Base-by-base conservation (phyloP, 2,888 invertebrate species). In the Ophion ellenae region DNA sequence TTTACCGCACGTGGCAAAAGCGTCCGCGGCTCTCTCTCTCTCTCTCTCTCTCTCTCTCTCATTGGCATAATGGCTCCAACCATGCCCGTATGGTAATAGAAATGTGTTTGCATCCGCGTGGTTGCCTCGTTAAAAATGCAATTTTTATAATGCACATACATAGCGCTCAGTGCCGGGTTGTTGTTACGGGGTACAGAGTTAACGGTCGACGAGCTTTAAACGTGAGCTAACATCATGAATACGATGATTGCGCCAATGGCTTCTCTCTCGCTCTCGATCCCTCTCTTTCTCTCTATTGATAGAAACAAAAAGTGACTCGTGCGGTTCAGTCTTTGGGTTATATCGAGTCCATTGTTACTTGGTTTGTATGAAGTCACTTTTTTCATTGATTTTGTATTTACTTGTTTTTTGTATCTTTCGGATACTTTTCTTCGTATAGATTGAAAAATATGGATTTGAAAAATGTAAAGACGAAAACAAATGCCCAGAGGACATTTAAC, bases 91-190 rank as follows among this genome's bases (percentile, higher is more conserved):
- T 73, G 76, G 59, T 83, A 83, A 86, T 83, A 69, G 83, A 83
- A 83, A 86, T 77, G 76, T 83, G 78, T 69, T 74, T 78, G 64
- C 81, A 57, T 67, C 36, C 63, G 28, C 24, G 79, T 28, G 79
- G 85, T 83, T 74, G 63, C 59, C 45, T 78, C 47, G 74, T 81
- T 78, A 79, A 80, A 86, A 80, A 76, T 78, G 70, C 74, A 74
- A 77, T 81, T 81, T 83, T 83, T 83, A 64, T 78, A 83, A 83
- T 80, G 69, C 73, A 66, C 77, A 66, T 69, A 20, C 69, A 71
- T 81, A 77, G 74, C 14, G 14, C 47, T 67, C 17, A 64, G 59
- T 24, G 61, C 9, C 75, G 17, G 73, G 69, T 76, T 75, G 73
- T 66, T 82, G 71, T 81, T 74, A 86, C n/a, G 59, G 47, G 61